Evolutionary conservation across 2,113 vertebrate genomes (phyloP), one percentile per base, ranked within the genome.

Genomic region (Ramphastos sulfuratus): DNA sequence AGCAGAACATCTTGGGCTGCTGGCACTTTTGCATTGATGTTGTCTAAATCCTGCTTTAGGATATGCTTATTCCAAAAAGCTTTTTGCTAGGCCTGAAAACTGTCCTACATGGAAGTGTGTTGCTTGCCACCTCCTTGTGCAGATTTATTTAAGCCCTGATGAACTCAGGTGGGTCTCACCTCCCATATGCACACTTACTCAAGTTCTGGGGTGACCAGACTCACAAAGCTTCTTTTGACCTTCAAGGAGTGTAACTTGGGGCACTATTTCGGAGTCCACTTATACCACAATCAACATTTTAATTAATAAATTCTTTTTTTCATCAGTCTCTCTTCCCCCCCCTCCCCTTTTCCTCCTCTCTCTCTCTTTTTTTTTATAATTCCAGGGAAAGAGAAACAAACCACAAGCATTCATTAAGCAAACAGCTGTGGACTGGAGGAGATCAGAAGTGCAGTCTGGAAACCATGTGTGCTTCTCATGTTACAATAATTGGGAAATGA

Each of bases 401-500:
- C 94, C 94, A 79, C 92, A 95, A 91, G 61, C 91, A 93, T 95
- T 96, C 91, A 94, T 96, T 95, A 95, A 95, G 87, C 96, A 95
- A 97, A 93, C 90, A 90, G 96, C 89, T 85, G 92, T 94, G 84
- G 80, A 92, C 69, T 81, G 86, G 77, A 77, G 89, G 96, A 95
- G 92, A 93, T 69, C 90, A 92, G 89, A 95, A 93, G 64, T 69
- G 21, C 30, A 63, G 54, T 88, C 94, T 96, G 94, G 94, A 97
- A 97, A 96, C 91, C 97, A 95, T 94, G 94, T 93, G 96, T 86
- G 84, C 86, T 90, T 95, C 96, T 93, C 82, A n/a, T 82, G 87
- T 97, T 96, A 94, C 82, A 92, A 67, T 94, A 96, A 97, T 89
- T 97, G 93, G 95, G 94, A 93, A 96, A 97, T 78, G 72, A 97